Evolutionary conservation across 1,140 invertebrate species (phyloP).

Genomic region (Bombus sylvicola): DNA sequence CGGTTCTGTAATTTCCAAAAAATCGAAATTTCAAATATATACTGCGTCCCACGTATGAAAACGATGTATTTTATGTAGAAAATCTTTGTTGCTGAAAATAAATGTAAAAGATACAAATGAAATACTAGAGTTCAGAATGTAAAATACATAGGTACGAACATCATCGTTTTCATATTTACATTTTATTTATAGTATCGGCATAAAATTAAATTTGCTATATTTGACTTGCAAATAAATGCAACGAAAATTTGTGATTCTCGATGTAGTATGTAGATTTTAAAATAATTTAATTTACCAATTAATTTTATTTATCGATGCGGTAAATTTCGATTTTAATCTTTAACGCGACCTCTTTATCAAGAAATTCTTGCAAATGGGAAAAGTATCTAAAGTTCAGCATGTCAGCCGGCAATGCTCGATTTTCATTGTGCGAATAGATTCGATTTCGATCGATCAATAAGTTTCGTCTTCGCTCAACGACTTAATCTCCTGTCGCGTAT

Average conservation of each 20-base stretch:
- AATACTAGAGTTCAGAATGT: too few relatives aligned
- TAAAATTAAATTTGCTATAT: not conserved
- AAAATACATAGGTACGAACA: too few relatives aligned
- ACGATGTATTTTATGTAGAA: not conserved
- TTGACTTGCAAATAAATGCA: not conserved
- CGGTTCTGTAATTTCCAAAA: not conserved
- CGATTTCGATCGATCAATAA: constrained; percentile 8
- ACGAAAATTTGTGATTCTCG: not conserved
- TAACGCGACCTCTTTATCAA: not conserved
- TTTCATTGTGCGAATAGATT: not conserved
- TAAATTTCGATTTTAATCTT: not conserved
- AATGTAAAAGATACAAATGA: not conserved
- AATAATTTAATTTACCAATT: too few relatives aligned
- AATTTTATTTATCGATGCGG: not conserved
- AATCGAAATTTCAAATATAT: not conserved
- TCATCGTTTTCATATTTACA: not conserved
- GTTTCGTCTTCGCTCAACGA: not conserved
- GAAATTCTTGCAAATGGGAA: not conserved
- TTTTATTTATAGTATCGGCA: not conserved
- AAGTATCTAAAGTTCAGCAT: not conserved
- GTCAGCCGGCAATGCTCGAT: not conserved
- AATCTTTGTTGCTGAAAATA: not conserved
- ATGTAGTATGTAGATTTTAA: too few relatives aligned
- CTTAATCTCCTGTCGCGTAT: constrained; percentile 12
- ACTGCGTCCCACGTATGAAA: too few relatives aligned